These are phyloP conservation scores for Gallinago undulata DNA, from an alignment of 2,113 vertebrate species.

Conservation along the genomic window DNA sequence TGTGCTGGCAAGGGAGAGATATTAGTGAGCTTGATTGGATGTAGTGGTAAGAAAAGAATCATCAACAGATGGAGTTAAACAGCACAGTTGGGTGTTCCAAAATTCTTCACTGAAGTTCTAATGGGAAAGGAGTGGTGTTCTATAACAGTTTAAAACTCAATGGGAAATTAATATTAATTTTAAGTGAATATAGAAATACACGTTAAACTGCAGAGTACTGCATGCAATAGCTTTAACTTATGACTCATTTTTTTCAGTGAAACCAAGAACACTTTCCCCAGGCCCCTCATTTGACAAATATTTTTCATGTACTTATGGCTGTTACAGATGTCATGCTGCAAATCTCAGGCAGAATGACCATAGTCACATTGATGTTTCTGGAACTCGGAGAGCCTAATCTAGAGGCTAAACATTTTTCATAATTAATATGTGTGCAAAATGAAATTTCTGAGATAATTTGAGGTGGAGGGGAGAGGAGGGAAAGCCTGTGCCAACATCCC, in stretches of 20 bases:
- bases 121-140: not conserved
- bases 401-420: not conserved
- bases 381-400: not conserved
- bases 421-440: not conserved
- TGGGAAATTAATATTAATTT: not conserved
- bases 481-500: not conserved
- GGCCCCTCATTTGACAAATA: not conserved
- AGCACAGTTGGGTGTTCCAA: not conserved
- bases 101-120: not conserved
- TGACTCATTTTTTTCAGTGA: not conserved
- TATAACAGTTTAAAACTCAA: not conserved
- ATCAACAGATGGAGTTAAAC: not conserved
- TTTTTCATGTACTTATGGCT: not conserved
- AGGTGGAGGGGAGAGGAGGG: too few species aligned
- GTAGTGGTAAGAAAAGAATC: not conserved
- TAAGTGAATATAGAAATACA: not conserved
- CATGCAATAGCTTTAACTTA: not conserved
- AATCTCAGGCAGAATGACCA: not conserved
- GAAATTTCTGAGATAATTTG: not conserved
- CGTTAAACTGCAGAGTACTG: not conserved
- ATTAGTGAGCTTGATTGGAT: not conserved
- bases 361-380: not conserved
- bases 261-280: not conserved
- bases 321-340: not conserved
- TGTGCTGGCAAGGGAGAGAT: not conserved